Evolutionary conservation across 2,797 vertebrate genomes (phyloP).

Genomic region (Arrhamphus sclerolepis): DNA sequence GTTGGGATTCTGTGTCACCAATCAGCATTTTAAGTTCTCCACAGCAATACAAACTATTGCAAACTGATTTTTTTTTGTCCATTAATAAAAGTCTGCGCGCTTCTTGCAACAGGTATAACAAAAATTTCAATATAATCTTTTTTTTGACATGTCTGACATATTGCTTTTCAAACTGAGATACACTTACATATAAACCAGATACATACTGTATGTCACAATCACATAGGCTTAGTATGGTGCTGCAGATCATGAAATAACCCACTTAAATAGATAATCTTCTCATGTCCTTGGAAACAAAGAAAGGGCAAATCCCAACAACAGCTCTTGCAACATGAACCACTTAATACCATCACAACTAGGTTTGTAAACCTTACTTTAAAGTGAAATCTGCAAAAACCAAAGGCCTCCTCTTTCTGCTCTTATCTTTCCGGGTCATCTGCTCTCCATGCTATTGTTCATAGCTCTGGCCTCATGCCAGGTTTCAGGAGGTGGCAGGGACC

Average conservation of each 20-base stretch:
- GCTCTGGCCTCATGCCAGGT: slow-evolving; percentile 54
- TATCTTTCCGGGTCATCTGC: slow-evolving; percentile 59
- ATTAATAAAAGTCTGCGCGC: too few relatives aligned
- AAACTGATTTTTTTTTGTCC: not conserved
- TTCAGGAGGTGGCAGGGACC: slow-evolving; percentile 56
- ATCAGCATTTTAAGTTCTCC: slow-evolving; percentile 21
- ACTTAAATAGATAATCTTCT: slow-evolving; percentile 32
- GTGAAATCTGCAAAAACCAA: slow-evolving; percentile 32
- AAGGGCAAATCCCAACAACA: slow-evolving; percentile 21
- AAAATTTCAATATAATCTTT: too few relatives aligned
- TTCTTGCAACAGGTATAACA: too few relatives aligned
- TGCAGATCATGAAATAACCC: slow-evolving; percentile 30
- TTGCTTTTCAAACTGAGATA: too few relatives aligned
- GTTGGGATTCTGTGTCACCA: slow-evolving; percentile 34
- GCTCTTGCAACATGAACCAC: slow-evolving; percentile 4
- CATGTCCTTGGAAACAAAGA: slow-evolving; percentile 17
- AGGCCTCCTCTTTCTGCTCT: slow-evolving; percentile 60
- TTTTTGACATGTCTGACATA: too few relatives aligned
- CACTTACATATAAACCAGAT: too few relatives aligned
- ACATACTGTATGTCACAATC: too few relatives aligned
- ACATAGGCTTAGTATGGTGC: too few relatives aligned
- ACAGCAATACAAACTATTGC: slow-evolving; percentile 3
- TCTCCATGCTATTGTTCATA: slow-evolving; percentile 52
- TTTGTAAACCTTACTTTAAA: slow-evolving; percentile 27
- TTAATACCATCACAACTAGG: not conserved